Evolutionary conservation across 2,888 invertebrate species (phyloP).

Genomic region (Agonum fuliginosum): DNA sequence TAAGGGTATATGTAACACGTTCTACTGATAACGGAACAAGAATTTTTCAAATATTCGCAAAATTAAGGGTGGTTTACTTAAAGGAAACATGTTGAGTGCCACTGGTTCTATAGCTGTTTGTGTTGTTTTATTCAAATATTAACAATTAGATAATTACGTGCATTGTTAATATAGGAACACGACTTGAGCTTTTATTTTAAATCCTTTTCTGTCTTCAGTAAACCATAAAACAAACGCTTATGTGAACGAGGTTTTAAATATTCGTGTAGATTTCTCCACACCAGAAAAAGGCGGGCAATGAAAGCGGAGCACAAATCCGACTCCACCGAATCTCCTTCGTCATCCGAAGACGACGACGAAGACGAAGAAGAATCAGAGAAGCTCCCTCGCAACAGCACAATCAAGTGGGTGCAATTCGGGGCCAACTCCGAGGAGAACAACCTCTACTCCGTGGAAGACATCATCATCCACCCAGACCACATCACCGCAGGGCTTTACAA

Average conservation of each 20-base stretch:
- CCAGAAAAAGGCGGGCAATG: constrained; percentile 7
- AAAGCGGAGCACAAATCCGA: constrained; percentile 36
- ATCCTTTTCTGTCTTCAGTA: too few relatives aligned
- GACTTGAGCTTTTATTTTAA: too few relatives aligned
- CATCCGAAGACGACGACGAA: constrained; percentile 7
- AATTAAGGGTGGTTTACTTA: too few relatives aligned
- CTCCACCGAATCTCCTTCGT: neutral
- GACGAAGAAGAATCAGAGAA: neutral
- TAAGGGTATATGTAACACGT: too few relatives aligned
- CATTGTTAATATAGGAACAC: too few relatives aligned
- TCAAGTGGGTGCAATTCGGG: constrained; percentile 46
- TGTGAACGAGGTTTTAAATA: neutral
- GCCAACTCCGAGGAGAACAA: neutral
- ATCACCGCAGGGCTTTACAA: constrained; percentile 15
- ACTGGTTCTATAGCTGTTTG: too few relatives aligned
- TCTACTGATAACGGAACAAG: too few relatives aligned
- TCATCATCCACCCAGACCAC: constrained; percentile 40
- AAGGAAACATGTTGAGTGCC: too few relatives aligned
- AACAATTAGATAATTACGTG: too few relatives aligned
- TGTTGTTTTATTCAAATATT: too few relatives aligned
- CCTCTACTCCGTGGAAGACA: neutral
- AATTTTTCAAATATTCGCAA: too few relatives aligned
- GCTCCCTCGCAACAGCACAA: constrained; percentile 19
- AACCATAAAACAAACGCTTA: too few relatives aligned
- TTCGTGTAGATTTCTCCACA: constrained; percentile 9